These are phyloP conservation scores for Quiscalus mexicanus DNA, from an alignment of 2,113 vertebrate genomes.

Conservation along the genomic window DNA sequence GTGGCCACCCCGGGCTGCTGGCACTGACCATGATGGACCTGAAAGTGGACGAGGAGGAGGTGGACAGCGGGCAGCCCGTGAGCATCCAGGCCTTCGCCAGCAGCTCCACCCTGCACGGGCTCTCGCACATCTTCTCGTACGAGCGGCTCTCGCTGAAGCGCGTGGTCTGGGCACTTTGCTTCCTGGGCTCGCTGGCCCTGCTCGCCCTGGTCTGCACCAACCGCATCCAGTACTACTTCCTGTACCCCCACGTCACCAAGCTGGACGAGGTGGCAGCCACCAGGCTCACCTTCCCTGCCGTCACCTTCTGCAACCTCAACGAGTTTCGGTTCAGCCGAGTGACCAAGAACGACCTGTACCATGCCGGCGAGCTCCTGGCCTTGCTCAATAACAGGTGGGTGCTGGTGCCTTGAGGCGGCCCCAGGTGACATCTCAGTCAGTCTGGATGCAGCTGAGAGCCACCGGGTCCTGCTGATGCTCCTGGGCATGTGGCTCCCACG, in stretches of 20 bases:
- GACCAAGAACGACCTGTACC: conserved; percentile 98
- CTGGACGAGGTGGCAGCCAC: conserved; percentile 92
- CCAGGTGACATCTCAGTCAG: background rate
- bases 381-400: conserved; percentile 96
- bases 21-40: conserved; percentile 87
- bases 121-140: conserved; percentile 98
- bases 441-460: background rate
- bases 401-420: rapidly evolving
- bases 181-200: conserved; percentile 89
- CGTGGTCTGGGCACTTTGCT: conserved; percentile 92
- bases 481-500: rapidly evolving
- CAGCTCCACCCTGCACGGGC: conserved; percentile 96
- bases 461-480: background rate
- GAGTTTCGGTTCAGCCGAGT: conserved; percentile 96
- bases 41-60: conserved; percentile 90
- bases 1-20: background rate
- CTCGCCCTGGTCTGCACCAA: conserved; percentile 92
- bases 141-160: conserved; percentile 92
- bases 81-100: conserved; percentile 96
- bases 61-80: conserved; percentile 86
- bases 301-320: conserved; percentile 99
- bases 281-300: conserved; percentile 87
- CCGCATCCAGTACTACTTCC: conserved; percentile 94
- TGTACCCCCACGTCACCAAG: conserved; percentile 97
- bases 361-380: conserved; percentile 94